phyloP scores from a whole-genome alignment of 2,888 invertebrate species.

The Drosophila colorata region DNA sequence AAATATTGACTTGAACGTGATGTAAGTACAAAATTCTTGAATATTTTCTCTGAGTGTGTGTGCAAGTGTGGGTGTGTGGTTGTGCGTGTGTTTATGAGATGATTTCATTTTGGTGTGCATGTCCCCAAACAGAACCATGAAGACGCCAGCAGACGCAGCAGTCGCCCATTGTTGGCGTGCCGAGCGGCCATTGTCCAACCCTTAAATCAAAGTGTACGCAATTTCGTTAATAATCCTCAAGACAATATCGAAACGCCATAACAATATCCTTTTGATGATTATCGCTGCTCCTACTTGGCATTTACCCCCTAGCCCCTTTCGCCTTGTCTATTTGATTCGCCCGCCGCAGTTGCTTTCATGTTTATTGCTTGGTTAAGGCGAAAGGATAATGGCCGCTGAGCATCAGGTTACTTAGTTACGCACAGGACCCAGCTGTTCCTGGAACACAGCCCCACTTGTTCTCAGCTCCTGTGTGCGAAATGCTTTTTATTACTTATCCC shows the following conservation, averaged over 20 bases:
- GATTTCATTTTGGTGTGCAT: constrained; percentile 67
- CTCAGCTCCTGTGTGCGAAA: constrained; percentile 15
- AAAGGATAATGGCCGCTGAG: constrained; percentile 68
- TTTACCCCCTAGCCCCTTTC: not conserved
- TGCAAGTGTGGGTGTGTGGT: constrained; percentile 17
- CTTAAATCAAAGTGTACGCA: constrained; percentile 84
- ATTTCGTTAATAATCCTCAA: constrained; percentile 84
- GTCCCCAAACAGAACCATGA: constrained; percentile 45
- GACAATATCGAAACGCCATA: constrained; percentile 84
- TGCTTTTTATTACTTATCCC: constrained; percentile 49
- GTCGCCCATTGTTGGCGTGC: constrained; percentile 66
- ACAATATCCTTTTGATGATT: constrained; percentile 85
- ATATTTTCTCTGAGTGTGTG: not conserved
- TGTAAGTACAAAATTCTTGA: not conserved
- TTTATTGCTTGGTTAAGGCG: constrained; percentile 80
- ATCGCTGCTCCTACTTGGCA: constrained; percentile 69
- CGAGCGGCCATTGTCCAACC: constrained; percentile 78
- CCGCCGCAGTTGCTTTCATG: constrained; percentile 80
- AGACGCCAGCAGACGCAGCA: constrained; percentile 12
- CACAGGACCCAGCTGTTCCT: constrained; percentile 33
- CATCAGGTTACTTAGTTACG: constrained; percentile 52
- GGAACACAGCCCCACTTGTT: constrained; percentile 40
- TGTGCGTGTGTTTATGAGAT: constrained; percentile 60
- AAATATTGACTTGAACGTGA: not conserved
- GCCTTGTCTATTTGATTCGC: constrained; percentile 57